These are phyloP conservation scores for Tachyglossus aculeatus DNA, from an alignment of 2,797 vertebrate genomes.

Conservation along the genomic window DNA sequence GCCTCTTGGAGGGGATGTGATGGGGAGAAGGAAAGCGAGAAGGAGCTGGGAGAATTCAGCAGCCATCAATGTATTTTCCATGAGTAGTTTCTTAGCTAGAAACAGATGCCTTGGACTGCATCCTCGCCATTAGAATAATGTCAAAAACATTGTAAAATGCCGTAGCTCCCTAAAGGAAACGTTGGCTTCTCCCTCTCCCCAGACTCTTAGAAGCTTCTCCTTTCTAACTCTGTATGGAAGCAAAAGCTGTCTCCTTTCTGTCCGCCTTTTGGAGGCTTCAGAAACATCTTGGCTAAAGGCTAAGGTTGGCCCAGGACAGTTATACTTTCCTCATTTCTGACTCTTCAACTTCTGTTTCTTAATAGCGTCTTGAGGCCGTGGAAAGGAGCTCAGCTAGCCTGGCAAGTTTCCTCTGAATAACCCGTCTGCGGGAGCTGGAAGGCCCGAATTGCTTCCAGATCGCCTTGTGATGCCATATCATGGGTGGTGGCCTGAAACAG, in stretches of 20 bases:
- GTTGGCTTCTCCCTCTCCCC: slow-evolving; percentile 37
- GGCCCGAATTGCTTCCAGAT: not conserved
- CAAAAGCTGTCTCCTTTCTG: not conserved
- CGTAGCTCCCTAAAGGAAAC: slow-evolving; percentile 68
- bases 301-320: not conserved
- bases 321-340: rapidly evolving
- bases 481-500: not conserved
- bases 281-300: rapidly evolving
- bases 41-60: slow-evolving; percentile 42
- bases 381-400: not conserved
- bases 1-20: not conserved
- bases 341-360: not conserved
- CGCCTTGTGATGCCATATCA: not conserved
- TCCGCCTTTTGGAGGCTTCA: not conserved
- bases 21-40: not conserved
- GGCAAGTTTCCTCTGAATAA: not conserved
- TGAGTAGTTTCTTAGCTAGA: slow-evolving; percentile 75
- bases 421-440: not conserved
- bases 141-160: slow-evolving; percentile 64
- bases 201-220: not conserved
- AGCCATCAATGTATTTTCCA: slow-evolving; percentile 80
- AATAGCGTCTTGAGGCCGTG: not conserved
- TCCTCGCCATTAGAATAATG: slow-evolving; percentile 59
- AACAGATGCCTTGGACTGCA: slow-evolving; percentile 79
- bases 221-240: not conserved